Evolutionary conservation across 2,888 invertebrate genomes (phyloP).

Genomic region (Drosophila bunnanda): DNA sequence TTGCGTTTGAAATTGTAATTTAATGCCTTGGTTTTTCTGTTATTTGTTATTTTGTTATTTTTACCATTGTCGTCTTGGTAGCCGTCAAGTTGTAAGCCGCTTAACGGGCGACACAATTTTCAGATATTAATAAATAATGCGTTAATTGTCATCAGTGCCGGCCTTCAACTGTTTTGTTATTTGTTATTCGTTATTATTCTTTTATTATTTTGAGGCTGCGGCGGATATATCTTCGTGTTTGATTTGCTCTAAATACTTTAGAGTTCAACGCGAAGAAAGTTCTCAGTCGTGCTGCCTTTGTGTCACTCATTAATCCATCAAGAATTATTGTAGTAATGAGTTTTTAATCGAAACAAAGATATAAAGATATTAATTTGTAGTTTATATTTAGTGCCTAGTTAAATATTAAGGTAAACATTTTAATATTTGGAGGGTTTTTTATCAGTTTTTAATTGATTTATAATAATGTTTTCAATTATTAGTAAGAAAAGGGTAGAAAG

Average conservation of each 20-base stretch:
- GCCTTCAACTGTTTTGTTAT: conserved; percentile 68
- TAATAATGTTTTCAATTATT: background rate
- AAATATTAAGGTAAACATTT: background rate
- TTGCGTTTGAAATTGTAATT: conserved; percentile 49
- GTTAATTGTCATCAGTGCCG: conserved; percentile 60
- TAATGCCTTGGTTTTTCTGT: conserved; percentile 41
- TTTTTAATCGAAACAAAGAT: background rate
- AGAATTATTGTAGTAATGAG: background rate
- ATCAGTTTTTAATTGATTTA: background rate
- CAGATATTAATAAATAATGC: conserved; percentile 48
- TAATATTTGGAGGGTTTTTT: background rate
- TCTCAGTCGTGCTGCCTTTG: background rate
- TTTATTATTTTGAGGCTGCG: conserved; percentile 39
- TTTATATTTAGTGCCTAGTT: background rate
- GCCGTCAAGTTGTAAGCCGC: conserved; percentile 52
- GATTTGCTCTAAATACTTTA: conserved; percentile 66
- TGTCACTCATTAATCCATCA: background rate
- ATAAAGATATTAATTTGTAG: background rate
- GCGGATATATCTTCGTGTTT: conserved; percentile 43
- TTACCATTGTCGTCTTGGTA: conserved; percentile 34
- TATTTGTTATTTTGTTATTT: conserved; percentile 22
- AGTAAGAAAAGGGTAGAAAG: background rate
- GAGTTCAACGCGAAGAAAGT: conserved; percentile 31
- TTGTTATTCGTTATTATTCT: conserved; percentile 6
- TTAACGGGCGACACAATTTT: conserved; percentile 67